Evolutionary conservation across 2,888 invertebrate genomes (phyloP).

Genomic region (Chrysolina americana): DNA sequence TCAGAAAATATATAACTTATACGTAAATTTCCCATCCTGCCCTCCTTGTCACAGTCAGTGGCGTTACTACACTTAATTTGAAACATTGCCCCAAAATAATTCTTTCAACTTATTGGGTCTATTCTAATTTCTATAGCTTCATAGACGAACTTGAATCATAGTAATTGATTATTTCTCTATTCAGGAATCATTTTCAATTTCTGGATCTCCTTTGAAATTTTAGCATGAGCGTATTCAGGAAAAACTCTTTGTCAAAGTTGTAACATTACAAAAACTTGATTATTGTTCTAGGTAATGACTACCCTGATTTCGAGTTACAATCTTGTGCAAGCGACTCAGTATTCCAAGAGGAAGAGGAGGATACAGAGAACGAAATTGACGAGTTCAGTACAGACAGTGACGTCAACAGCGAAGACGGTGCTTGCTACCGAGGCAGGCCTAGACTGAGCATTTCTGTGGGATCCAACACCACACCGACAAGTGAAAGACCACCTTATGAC

Average conservation of each 20-base stretch:
- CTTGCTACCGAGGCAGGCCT: conserved; percentile 52
- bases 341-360: conserved; percentile 74
- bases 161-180: too few relatives aligned
- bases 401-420: conserved; percentile 68
- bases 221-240: too few relatives aligned
- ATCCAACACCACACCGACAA: conserved; percentile 37
- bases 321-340: conserved; percentile 86
- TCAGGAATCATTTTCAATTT: too few relatives aligned
- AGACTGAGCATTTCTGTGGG: conserved; percentile 39
- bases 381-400: conserved; percentile 86
- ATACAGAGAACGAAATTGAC: conserved; percentile 89
- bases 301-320: conserved; percentile 79
- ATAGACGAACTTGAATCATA: too few relatives aligned
- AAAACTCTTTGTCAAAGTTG: not conserved
- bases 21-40: too few relatives aligned
- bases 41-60: too few relatives aligned
- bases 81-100: too few relatives aligned
- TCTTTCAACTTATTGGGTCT: too few relatives aligned
- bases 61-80: too few relatives aligned
- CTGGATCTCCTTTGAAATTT: too few relatives aligned
- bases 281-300: conserved; percentile 72
- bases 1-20: too few relatives aligned
- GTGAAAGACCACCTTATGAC: conserved; percentile 34
- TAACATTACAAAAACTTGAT: conserved; percentile 61
- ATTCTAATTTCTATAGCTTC: too few relatives aligned